Percentiles rank a stretch among this genome's conserved stretches.
Conservation (phyloP, 2,797 vertebrate genomes). For the Coregonus ussuriensis region DNA sequence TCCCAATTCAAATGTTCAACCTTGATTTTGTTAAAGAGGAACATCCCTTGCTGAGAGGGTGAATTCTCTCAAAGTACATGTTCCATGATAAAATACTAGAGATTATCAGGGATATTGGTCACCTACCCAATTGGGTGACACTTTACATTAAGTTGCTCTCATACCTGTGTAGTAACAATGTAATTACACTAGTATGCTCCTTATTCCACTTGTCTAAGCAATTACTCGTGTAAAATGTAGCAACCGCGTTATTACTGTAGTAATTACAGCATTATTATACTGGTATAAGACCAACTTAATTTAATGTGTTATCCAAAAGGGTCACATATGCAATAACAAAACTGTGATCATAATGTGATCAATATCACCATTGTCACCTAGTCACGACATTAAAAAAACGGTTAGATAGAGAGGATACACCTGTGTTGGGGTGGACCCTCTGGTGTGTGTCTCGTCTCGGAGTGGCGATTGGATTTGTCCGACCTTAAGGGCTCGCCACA, state of each 20-base stretch:
- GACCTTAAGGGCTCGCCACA: background rate
- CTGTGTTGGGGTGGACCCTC: background rate
- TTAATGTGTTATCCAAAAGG: background rate
- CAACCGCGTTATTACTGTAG: no score
- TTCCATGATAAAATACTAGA: no score
- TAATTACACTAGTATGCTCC: no score
- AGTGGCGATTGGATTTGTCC: background rate
- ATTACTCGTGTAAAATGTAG: no score
- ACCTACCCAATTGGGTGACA: no score
- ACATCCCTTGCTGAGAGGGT: background rate
- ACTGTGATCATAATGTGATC: background rate
- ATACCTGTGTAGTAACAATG: no score
- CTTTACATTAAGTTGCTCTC: no score
- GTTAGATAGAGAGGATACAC: conserved; percentile 5
- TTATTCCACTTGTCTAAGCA: no score
- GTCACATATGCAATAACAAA: background rate
- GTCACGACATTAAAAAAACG: background rate
- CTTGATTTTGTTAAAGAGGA: background rate
- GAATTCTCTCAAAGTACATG: background rate
- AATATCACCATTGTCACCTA: background rate
- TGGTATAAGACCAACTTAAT: no score
- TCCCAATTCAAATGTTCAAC: background rate
- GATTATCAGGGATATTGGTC: no score
- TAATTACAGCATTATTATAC: no score
- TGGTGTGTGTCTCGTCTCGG: background rate